Conservation (phyloP, 2,888 invertebrate species). For the Heterodera filipjevi region DNA sequence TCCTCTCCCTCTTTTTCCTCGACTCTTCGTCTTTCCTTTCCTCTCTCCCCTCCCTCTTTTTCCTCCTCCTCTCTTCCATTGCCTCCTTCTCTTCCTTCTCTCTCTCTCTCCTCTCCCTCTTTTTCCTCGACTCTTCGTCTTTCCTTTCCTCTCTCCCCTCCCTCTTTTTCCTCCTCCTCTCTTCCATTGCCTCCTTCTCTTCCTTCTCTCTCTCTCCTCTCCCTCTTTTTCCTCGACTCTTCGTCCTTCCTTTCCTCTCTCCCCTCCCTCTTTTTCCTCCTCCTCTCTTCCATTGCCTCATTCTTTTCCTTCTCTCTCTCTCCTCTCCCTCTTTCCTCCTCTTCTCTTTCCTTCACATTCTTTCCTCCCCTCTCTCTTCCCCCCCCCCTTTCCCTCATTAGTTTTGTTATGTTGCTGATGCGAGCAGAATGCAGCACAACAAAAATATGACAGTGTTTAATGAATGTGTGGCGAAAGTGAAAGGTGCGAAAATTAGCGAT, state of each 20-base stretch:
- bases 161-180: no score
- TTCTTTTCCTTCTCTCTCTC: background rate
- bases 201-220: no score
- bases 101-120: background rate
- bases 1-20: background rate
- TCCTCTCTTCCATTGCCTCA: background rate
- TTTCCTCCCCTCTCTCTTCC: background rate
- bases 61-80: background rate
- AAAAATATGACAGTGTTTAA: background rate
- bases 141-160: no score
- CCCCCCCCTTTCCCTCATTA: background rate
- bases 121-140: no score
- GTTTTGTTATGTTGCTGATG: background rate
- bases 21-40: background rate
- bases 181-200: no score
- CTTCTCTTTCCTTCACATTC: background rate
- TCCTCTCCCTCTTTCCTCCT: background rate
- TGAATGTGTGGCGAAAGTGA: background rate
- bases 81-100: background rate
- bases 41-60: background rate
- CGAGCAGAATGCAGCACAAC: background rate
- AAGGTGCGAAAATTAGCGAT: background rate
- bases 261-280: background rate
- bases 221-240: background rate
- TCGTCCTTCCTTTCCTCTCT: background rate